These are phyloP conservation scores for Sesamia inferens DNA, from an alignment of 2,888 invertebrate genomes.

Conservation along the genomic window DNA sequence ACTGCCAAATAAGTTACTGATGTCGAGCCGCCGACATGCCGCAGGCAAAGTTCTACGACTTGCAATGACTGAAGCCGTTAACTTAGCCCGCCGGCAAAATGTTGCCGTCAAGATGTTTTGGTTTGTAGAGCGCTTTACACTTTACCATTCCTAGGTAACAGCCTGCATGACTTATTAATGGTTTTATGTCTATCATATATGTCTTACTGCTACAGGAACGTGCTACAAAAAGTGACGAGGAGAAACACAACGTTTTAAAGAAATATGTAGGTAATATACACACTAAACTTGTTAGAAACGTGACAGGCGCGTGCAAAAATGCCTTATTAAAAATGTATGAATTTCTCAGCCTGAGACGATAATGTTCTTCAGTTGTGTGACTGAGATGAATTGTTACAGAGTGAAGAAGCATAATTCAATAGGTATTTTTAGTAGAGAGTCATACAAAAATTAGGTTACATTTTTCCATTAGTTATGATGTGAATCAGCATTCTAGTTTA, in stretches of 20 bases:
- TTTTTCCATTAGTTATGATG: too few relatives aligned
- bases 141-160: too few relatives aligned
- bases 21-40: too few relatives aligned
- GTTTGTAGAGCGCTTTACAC: too few relatives aligned
- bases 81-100: too few relatives aligned
- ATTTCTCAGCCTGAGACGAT: background rate
- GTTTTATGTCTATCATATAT: background rate
- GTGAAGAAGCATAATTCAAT: background rate
- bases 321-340: constrained; percentile 14
- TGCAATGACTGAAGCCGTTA: too few relatives aligned
- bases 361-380: background rate
- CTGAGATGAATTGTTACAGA: background rate
- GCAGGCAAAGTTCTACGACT: too few relatives aligned
- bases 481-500: too few relatives aligned
- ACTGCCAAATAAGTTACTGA: too few relatives aligned
- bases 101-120: too few relatives aligned
- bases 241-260: background rate
- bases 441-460: too few relatives aligned
- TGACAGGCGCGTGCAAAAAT: background rate
- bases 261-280: constrained; percentile 13
- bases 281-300: background rate
- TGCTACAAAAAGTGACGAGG: background rate
- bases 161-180: background rate
- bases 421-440: background rate
- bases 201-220: background rate